These are phyloP conservation scores for Bujurquina vittata DNA, from an alignment of 2,113 vertebrate species.

Conservation along the genomic window DNA sequence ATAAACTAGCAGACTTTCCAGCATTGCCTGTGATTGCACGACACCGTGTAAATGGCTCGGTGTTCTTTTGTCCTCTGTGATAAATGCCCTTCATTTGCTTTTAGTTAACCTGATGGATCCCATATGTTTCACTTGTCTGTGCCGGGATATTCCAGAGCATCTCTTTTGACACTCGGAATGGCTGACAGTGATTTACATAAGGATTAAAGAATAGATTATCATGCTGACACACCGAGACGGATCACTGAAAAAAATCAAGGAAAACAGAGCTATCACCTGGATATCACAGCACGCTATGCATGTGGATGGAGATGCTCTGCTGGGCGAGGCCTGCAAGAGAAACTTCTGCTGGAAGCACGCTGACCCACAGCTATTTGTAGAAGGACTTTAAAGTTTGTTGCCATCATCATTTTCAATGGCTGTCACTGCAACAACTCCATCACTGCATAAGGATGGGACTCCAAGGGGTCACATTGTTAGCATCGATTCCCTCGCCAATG, in stretches of 20 bases:
- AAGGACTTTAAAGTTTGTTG: constrained; percentile 58
- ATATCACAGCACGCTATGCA: constrained; percentile 31
- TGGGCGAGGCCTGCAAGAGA: neutral
- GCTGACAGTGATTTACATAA: constrained; percentile 61
- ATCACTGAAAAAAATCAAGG: constrained; percentile 44
- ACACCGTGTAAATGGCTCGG: constrained; percentile 43
- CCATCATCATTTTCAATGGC: constrained; percentile 58
- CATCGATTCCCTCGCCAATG: constrained; percentile 54
- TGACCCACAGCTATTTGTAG: constrained; percentile 53
- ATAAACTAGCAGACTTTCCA: constrained; percentile 36
- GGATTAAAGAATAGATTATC: constrained; percentile 71
- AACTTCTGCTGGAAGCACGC: neutral
- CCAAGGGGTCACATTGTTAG: constrained; percentile 61
- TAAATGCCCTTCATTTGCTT: constrained; percentile 72
- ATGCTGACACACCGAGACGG: constrained; percentile 46
- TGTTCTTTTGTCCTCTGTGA: constrained; percentile 69
- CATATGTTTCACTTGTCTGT: constrained; percentile 33
- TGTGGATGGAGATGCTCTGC: constrained; percentile 43
- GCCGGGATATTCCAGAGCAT: constrained; percentile 15
- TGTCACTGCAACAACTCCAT: constrained; percentile 50
- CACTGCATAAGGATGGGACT: constrained; percentile 23
- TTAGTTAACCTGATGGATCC: constrained; percentile 51
- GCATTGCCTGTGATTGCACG: constrained; percentile 24
- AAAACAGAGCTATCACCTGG: constrained; percentile 46
- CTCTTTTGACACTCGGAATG: constrained; percentile 34